phyloP scores from a whole-genome alignment of 2,113 vertebrate species.

The Vidua chalybeata region DNA sequence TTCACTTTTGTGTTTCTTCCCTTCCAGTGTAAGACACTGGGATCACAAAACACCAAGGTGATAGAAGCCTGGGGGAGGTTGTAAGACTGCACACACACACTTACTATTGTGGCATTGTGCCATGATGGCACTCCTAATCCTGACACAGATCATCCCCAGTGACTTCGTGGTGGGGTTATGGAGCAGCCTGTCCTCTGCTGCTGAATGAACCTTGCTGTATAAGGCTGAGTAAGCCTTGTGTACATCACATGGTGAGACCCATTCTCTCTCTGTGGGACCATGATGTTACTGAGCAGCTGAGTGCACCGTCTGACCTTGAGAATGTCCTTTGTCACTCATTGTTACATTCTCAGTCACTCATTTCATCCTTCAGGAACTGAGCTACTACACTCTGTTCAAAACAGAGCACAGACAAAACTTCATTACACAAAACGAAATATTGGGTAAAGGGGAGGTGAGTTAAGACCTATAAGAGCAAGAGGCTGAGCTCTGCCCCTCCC shows the following conservation, averaged over 20 bases:
- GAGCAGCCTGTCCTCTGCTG: background rate
- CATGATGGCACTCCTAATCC: background rate
- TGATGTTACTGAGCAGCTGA: background rate
- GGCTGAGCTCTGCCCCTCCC: background rate
- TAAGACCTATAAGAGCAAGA: background rate
- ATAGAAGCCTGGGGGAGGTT: background rate
- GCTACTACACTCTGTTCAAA: background rate
- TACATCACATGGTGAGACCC: background rate
- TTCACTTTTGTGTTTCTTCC: background rate
- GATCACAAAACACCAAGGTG: background rate
- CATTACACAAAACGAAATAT: background rate
- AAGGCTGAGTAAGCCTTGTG: background rate
- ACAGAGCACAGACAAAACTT: background rate
- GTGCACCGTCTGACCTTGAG: background rate
- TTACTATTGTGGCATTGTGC: background rate
- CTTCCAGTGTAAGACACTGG: background rate
- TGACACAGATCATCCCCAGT: background rate
- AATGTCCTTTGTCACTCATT: background rate
- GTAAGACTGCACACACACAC: background rate
- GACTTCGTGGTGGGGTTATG: background rate
- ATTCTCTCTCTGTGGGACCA: background rate
- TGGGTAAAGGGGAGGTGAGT: background rate
- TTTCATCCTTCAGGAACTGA: background rate
- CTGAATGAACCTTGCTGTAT: background rate
- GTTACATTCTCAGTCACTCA: fast-evolving